Percentiles rank a stretch among this genome's conserved stretches.
Evolutionary conservation across 1,140 invertebrate genomes (phyloP).

Genomic region (Notospermus geniculatus): DNA sequence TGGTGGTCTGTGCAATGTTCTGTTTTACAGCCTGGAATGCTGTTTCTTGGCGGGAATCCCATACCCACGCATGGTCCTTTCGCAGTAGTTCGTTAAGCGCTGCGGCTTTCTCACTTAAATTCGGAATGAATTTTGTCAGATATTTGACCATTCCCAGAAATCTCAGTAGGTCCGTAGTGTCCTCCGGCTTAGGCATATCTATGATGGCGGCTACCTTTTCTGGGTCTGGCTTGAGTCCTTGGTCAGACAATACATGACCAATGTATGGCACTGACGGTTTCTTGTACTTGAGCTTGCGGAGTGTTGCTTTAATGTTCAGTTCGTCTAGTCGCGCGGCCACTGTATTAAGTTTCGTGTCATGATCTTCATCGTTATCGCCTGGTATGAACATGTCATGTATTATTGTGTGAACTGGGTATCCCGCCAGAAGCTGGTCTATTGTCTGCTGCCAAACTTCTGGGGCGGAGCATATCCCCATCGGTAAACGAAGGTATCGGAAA

Average conservation of each 20-base stretch:
- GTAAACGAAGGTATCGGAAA: not conserved
- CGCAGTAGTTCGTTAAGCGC: constrained; percentile 22
- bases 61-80: not conserved
- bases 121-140: constrained; percentile 37
- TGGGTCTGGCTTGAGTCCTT: not conserved
- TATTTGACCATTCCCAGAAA: constrained; percentile 43
- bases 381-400: not conserved
- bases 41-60: not conserved
- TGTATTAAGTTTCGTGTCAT: constrained; percentile 2
- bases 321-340: no score
- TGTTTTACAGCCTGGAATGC: not conserved
- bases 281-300: no score
- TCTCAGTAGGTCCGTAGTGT: not conserved
- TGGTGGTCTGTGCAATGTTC: not conserved
- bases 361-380: not conserved
- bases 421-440: not conserved
- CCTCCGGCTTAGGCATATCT: not conserved
- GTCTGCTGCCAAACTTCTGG: constrained; percentile 6
- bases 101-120: constrained; percentile 37
- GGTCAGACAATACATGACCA: not conserved
- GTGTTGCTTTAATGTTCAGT: no score
- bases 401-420: not conserved
- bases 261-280: not conserved
- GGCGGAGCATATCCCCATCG: not conserved
- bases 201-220: not conserved